phyloP scores from a whole-genome alignment of 2,888 invertebrate genomes.

The Drosophila nr. medialis region DNA sequence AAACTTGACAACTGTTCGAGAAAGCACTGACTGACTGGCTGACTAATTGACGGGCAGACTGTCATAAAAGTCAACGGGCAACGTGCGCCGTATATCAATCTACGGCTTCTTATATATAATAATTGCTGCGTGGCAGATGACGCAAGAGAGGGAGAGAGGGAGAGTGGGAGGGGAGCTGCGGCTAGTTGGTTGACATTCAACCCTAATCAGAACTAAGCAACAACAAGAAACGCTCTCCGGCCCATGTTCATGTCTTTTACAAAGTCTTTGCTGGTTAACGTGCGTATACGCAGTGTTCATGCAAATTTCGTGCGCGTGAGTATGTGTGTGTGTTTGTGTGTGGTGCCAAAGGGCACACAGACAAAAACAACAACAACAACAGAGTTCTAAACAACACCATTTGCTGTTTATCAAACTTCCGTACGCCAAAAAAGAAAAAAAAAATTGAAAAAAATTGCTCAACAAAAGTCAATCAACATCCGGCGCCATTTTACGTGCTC shows the following conservation, averaged over 20 bases:
- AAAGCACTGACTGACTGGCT: constrained; percentile 1
- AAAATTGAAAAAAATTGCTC: constrained; percentile 13
- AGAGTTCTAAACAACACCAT: constrained; percentile 38
- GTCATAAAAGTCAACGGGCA: constrained; percentile 48
- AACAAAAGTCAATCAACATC: constrained; percentile 77
- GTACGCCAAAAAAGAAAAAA: constrained; percentile 40
- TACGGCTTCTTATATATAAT: constrained; percentile 39
- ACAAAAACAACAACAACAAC: constrained; percentile 9
- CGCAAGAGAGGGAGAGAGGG: background rate
- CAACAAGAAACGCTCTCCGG: background rate
- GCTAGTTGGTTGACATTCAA: constrained; percentile 18
- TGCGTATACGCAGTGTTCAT: constrained; percentile 48
- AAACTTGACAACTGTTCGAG: constrained; percentile 32
- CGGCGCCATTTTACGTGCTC: constrained; percentile 52
- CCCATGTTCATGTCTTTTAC: constrained; percentile 31
- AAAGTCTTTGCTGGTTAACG: constrained; percentile 9
- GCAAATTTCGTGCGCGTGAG: constrained; percentile 36
- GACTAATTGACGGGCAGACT: constrained; percentile 12
- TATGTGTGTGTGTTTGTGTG: background rate
- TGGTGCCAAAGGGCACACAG: constrained; percentile 14
- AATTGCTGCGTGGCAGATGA: constrained; percentile 6
- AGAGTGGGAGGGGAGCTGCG: background rate
- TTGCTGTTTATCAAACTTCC: constrained; percentile 76
- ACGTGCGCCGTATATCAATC: constrained; percentile 35
- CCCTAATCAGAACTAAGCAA: constrained; percentile 43